Conservation (phyloP, 2,888 invertebrate species). For the Mellilla xanthometata region DNA sequence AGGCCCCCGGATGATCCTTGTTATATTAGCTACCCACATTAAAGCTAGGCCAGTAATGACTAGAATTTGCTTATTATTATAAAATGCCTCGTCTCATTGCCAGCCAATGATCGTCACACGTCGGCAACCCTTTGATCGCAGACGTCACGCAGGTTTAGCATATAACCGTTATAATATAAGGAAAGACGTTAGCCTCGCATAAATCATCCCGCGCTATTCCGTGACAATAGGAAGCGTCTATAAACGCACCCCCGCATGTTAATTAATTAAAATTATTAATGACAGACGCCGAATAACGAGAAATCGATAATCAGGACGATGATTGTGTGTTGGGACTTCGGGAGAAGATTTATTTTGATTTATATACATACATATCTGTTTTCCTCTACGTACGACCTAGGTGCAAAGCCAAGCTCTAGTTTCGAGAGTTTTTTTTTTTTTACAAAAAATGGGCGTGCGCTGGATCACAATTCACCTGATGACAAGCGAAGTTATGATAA, state of each 20-base stretch:
- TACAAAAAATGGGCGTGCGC: no score
- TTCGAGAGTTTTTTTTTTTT: no score
- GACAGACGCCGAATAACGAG: slow-evolving; percentile 69
- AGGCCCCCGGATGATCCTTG: no score
- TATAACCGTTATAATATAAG: slow-evolving; percentile 34
- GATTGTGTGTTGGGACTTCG: slow-evolving; percentile 15
- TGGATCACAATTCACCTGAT: no score
- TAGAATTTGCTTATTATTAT: no score
- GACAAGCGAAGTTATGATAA: no score
- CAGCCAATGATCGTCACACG: slow-evolving; percentile 77
- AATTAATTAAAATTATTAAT: slow-evolving; percentile 80
- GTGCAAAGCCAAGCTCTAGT: no score
- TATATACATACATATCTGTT: no score
- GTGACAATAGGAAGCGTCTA: slow-evolving; percentile 33
- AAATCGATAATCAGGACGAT: slow-evolving; percentile 58
- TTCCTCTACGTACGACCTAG: no score
- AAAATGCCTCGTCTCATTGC: slow-evolving; percentile 47
- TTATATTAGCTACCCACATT: no score
- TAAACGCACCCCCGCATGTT: slow-evolving; percentile 38
- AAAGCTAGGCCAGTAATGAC: no score
- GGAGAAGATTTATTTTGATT: no score
- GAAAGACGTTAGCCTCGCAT: slow-evolving; percentile 46
- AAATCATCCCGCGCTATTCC: slow-evolving; percentile 65
- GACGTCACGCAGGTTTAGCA: slow-evolving; percentile 11
- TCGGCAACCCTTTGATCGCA: slow-evolving; percentile 35